Evolutionary conservation across 2,888 invertebrate genomes (phyloP), one percentile per base, ranked within the genome.

Genomic region (Patella depressa): DNA sequence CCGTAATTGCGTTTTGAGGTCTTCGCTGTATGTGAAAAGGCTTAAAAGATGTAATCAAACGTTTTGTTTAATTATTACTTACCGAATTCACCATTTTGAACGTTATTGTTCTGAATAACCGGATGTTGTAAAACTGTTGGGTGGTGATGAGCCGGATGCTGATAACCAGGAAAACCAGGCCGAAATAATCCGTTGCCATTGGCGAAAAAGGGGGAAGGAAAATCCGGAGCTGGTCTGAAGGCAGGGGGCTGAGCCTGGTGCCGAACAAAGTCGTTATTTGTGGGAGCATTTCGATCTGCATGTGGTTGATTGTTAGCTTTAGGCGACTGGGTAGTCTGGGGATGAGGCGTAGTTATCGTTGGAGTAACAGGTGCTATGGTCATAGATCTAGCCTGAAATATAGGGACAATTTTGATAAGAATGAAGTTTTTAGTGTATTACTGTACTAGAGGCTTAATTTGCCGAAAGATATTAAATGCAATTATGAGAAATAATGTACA

Each of bases 131-230:
- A 72, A 53, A 88, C 88, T 24, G 65, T 53, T 29, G 88, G 88
- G 81, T 89, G 86, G 78, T 88, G 89, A 80, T 88, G 89, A 7
- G 89, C 90, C 53, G 90, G 90, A 78, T 88, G 89, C 78, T 88
- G 88, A 80, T 88, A 88, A 69, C 85, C 84, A n/a, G 88, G 85
- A 76, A 89, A 88, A 45, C 89, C 89, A 19, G 91, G 90, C 71
- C 91, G 87, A 82, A 91, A 91, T 76, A 91, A 81, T n/a, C 90
- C 90, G 78, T 90, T 90, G 65, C 89, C 88, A 77, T 89, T 90
- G 73, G 89, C 82, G 82, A 91, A 90, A 84, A 90, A 90, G 29
- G 89, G 89, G 78, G 89, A 87, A 55, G 87, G 88, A 81, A 90
- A 88, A 72, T 90, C 90, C 72, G 89, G 90, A 14, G 89, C 87